Base-by-base conservation (phyloP, 92 coral and sea anemone species). In the Porites cylindrica region DNA sequence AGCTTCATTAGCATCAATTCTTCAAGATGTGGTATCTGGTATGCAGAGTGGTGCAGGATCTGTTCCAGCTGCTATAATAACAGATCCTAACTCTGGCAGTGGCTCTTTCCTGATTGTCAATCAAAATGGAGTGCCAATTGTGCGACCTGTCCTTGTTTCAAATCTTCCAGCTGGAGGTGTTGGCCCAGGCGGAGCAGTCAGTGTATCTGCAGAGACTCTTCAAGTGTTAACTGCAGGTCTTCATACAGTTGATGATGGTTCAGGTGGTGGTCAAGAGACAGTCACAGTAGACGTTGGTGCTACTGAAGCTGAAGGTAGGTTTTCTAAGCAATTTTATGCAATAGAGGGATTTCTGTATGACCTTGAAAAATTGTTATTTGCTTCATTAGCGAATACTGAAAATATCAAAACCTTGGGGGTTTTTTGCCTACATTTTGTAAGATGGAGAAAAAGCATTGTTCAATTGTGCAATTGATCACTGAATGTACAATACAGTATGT, bases 11-110 rank as follows among this genome's bases (percentile, higher is more conserved):
- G 98, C 98, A 38, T 90, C 99, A 12, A 94, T 97, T 65, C 95
- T 95, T 38, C 98, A 97, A 78, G 99, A 97, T 92, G 99, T 97
- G 6, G 99, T 97, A n/a, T 95, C 99, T 21, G 99, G 99, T 29
- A 97, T 97, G 68, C 99, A 96, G 68, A 95, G 96, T 6, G 93
- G 95, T 51, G 89, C 97, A 53, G 98, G 98, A 18, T 91, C 98
- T 53, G 98, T 95, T 5, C 98, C 98, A 16, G 99, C 99, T 0
- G 96, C 99, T 18, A 93, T 97, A 58, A 94, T 96, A 77, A 94
- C 98, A 69, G 99, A 97, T 60, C 94, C 99, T 20, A 96, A 88
- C 74, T 96, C 97, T 9, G 90, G 96, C 79, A 94, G 94, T 92
- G 99, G 99, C 47, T 97, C 99, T 1, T 97, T 91, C 81, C 92